These are phyloP conservation scores for Falcaria lacertinaria DNA, from an alignment of 2,888 invertebrate species.

Conservation along the genomic window DNA sequence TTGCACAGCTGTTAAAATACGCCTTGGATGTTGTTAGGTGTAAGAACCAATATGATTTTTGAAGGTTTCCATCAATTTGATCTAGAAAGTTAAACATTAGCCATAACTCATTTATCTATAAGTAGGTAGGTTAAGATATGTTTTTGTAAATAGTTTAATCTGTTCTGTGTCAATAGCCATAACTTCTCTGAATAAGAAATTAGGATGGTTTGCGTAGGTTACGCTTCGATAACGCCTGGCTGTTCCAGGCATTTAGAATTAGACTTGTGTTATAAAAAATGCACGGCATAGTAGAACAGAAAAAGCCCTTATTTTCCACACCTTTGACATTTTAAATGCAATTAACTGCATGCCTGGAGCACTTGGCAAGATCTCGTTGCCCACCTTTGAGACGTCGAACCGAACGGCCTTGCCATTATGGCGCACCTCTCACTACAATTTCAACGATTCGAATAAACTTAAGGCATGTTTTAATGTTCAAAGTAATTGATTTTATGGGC, in stretches of 20 bases:
- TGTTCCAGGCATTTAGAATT: too few relatives aligned
- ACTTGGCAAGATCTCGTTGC: not conserved
- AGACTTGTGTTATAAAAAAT: not conserved
- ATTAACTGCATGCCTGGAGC: conserved; percentile 1
- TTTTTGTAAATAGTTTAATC: too few relatives aligned
- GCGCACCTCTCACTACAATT: conserved; percentile 22
- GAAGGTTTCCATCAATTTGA: too few relatives aligned
- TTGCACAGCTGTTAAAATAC: not conserved
- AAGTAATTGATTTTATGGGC: conserved; percentile 3
- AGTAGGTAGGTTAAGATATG: too few relatives aligned
- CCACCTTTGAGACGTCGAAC: conserved; percentile 8
- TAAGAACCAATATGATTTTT: too few relatives aligned
- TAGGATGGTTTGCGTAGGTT: too few relatives aligned
- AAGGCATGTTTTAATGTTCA: conserved; percentile 21
- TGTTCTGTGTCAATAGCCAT: too few relatives aligned
- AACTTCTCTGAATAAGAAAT: too few relatives aligned
- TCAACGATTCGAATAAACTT: conserved; percentile 10
- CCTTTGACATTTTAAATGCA: conserved; percentile 3
- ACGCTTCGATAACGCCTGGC: too few relatives aligned
- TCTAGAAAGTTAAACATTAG: too few relatives aligned
- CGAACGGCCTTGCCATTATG: conserved; percentile 34
- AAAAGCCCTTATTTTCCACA: not conserved
- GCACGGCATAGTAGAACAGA: not conserved
- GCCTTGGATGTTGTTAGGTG: not conserved
- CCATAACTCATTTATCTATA: too few relatives aligned